A percentile compares a stretch with the other conserved stretches of the same genome.
Conservation (phyloP, 35 echinoderm and acorn worm genomes). For the Patiria miniata region DNA sequence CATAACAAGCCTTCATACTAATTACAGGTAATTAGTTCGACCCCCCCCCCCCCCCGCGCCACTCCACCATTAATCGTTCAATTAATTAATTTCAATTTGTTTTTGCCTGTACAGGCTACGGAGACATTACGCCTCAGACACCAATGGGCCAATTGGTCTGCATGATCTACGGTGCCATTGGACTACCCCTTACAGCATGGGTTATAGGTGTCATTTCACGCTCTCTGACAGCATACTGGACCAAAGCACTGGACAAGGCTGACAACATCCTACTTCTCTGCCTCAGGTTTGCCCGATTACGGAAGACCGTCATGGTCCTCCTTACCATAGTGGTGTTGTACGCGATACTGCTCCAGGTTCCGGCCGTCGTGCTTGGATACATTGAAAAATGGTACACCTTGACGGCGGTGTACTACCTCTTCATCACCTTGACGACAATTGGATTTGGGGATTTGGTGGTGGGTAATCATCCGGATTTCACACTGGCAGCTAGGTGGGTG, state of each 20-base stretch:
- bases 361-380: constrained; percentile 55
- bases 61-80: too few species aligned
- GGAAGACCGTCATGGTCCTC: neutral
- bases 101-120: constrained; percentile 74
- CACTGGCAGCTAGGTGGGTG: neutral
- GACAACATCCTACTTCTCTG: neutral
- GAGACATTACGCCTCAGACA: constrained; percentile 75
- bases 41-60: too few species aligned
- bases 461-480: constrained; percentile 43
- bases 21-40: too few species aligned
- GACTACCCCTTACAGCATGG: constrained; percentile 88
- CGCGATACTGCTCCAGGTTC: constrained; percentile 59
- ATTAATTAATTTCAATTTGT: constrained; percentile 44
- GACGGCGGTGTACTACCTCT: constrained; percentile 80
- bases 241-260: neutral
- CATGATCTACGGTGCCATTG: constrained; percentile 82
- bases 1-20: too few species aligned
- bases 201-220: constrained; percentile 68
- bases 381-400: constrained; percentile 82
- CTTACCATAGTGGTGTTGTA: neutral
- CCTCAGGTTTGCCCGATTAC: neutral
- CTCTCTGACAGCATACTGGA: constrained; percentile 42
- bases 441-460: constrained; percentile 92
- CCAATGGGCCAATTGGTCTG: constrained; percentile 69
- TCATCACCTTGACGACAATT: constrained; percentile 89